Percentiles rank a stretch among this genome's conserved stretches.
Evolutionary conservation across 2,888 invertebrate species (phyloP).

Genomic region (Agriopis leucophaearia): DNA sequence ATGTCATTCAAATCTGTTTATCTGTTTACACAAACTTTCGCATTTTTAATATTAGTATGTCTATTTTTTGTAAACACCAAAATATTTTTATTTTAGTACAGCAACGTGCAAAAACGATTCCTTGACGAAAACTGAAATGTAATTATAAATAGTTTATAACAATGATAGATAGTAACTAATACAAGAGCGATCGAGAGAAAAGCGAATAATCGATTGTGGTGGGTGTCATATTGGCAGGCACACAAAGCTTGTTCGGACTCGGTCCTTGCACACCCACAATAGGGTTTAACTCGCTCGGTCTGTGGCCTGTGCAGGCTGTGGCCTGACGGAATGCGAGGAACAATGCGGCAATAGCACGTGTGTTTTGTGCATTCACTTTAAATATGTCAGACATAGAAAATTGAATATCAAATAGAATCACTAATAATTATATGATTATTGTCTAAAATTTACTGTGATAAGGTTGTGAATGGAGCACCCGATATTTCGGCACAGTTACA

Average conservation of each 20-base stretch:
- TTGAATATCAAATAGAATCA: neutral
- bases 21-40: too few species aligned
- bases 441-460: too few species aligned
- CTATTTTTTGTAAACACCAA: neutral
- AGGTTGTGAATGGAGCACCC: too few species aligned
- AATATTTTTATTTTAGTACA: neutral
- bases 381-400: constrained; percentile 22
- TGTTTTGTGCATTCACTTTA: constrained; percentile 27
- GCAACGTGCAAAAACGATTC: neutral
- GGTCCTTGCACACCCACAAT: constrained; percentile 66
- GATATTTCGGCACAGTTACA: too few species aligned
- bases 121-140: neutral
- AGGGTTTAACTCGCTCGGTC: constrained; percentile 53
- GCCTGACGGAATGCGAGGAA: constrained; percentile 58
- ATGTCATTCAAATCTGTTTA: too few species aligned
- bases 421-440: too few species aligned
- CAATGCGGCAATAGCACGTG: constrained; percentile 38
- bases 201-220: constrained; percentile 69
- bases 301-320: constrained; percentile 39
- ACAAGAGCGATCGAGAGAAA: constrained; percentile 47
- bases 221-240: constrained; percentile 69
- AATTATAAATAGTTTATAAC: neutral
- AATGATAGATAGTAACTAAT: constrained; percentile 8
- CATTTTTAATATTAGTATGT: too few species aligned
- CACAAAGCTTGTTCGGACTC: constrained; percentile 66